Evolutionary conservation across 2,113 vertebrate genomes (phyloP).

Genomic region (Prinia subflava): DNA sequence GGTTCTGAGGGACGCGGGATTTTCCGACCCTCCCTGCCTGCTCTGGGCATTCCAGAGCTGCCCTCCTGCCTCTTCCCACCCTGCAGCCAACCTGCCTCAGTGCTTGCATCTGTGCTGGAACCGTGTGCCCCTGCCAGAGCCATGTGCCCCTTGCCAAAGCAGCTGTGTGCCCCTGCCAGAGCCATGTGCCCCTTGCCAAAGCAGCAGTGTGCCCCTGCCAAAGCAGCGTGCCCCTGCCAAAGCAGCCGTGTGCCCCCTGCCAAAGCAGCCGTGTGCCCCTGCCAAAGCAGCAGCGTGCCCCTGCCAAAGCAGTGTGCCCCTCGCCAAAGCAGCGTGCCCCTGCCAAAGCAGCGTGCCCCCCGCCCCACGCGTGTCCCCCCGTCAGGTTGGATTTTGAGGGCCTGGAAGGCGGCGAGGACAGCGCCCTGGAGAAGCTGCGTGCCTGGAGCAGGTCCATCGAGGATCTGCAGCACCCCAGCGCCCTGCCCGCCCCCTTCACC

Average conservation of each 20-base stretch:
- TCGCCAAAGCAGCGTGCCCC: neutral
- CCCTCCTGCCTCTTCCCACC: neutral
- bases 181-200: neutral
- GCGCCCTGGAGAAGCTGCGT: constrained; percentile 87
- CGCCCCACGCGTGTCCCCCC: constrained; percentile 4
- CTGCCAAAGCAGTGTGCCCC: neutral
- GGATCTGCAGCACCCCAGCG: constrained; percentile 88
- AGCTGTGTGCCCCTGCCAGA: neutral
- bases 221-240: neutral
- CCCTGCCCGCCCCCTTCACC: constrained; percentile 84
- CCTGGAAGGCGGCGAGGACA: constrained; percentile 88
- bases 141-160: neutral
- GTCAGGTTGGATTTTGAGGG: constrained; percentile 96
- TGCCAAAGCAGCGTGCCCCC: neutral
- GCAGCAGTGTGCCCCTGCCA: neutral
- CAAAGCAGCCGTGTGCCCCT: rapidly evolving
- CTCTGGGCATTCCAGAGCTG: neutral
- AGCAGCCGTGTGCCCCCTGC: neutral
- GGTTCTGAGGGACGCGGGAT: neutral
- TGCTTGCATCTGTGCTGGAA: neutral
- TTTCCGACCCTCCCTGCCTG: neutral
- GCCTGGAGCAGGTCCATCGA: constrained; percentile 97
- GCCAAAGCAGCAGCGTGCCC: neutral
- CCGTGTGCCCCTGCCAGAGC: neutral
- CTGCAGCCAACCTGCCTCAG: neutral